phyloP scores from a whole-genome alignment of 2,113 vertebrate species.

The Jaculus jaculus region DNA sequence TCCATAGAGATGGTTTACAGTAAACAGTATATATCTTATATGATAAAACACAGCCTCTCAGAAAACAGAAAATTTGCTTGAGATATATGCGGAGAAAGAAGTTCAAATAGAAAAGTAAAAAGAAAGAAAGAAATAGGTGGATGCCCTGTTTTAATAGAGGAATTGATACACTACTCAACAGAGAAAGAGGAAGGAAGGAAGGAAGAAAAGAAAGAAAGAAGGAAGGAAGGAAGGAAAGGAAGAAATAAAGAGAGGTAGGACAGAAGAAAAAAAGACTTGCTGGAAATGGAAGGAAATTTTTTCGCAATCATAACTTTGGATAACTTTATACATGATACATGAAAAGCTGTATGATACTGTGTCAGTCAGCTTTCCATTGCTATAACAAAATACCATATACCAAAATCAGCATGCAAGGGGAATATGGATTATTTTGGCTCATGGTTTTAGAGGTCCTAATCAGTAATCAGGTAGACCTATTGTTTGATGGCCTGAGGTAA shows the following conservation, averaged over 20 bases:
- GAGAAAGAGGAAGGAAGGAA: not conserved
- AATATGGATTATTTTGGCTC: not conserved
- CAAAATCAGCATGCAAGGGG: not conserved
- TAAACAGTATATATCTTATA: not conserved
- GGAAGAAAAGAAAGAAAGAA: not conserved
- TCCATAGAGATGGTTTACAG: not conserved
- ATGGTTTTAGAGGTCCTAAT: not conserved
- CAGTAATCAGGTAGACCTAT: not conserved
- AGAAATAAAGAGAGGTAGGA: no score
- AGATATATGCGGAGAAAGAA: slow-evolving; percentile 42
- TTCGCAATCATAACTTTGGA: slow-evolving; percentile 5
- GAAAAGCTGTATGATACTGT: not conserved
- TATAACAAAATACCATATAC: not conserved
- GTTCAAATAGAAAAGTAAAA: not conserved
- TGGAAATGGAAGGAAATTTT: not conserved
- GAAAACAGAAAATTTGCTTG: slow-evolving; percentile 5
- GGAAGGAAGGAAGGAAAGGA: not conserved
- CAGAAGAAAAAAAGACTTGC: not conserved
- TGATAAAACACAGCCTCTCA: not conserved
- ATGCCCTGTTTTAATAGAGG: not conserved
- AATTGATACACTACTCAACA: not conserved
- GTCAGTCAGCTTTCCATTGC: not conserved
- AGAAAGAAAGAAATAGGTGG: not conserved
- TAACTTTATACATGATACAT: not conserved
- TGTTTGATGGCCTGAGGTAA: not conserved